phyloP scores from a whole-genome alignment of 2,113 vertebrate species.

The Axis porcinus region DNA sequence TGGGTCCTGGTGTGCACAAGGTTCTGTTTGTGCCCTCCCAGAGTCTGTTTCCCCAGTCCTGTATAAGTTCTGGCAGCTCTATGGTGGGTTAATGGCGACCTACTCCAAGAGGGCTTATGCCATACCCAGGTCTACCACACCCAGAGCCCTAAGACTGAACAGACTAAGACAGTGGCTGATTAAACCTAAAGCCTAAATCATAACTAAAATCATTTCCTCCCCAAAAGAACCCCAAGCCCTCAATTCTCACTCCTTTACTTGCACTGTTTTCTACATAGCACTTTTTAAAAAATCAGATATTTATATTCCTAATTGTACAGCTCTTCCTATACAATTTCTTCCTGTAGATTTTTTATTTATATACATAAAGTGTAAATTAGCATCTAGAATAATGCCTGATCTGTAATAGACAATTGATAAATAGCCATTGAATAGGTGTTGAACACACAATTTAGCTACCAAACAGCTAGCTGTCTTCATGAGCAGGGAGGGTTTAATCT shows the following conservation, averaged over 20 bases:
- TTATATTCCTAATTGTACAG: not conserved
- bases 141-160: not conserved
- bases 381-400: not conserved
- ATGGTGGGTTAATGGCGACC: not conserved
- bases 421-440: not conserved
- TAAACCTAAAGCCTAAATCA: not conserved
- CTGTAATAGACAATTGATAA: not conserved
- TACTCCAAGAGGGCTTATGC: not conserved
- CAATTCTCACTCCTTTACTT: not conserved
- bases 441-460: not conserved
- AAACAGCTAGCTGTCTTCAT: not conserved
- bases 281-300: not conserved
- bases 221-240: not conserved
- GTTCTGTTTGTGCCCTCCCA: not conserved
- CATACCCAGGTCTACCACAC: not conserved
- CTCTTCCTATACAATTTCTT: not conserved
- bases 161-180: not conserved
- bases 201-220: not conserved
- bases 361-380: constrained; percentile 8
- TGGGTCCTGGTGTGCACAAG: not conserved
- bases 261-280: not conserved
- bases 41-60: not conserved
- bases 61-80: not conserved
- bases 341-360: not conserved
- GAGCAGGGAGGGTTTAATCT: not conserved